Evolutionary conservation across 2,113 vertebrate genomes (phyloP).

Genomic region (Pao palembangensis): DNA sequence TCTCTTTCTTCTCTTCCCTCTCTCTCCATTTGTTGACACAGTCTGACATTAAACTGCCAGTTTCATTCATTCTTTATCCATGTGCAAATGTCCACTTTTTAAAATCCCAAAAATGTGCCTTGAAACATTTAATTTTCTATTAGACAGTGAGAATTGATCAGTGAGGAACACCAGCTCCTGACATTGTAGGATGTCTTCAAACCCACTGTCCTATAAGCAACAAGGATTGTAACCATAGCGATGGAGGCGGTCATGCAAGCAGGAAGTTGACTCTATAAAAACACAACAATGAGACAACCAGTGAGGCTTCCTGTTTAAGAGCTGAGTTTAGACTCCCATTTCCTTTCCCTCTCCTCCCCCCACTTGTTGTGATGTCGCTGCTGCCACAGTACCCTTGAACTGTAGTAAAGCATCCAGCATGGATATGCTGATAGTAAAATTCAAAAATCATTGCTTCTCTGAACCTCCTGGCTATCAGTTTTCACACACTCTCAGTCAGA

Average conservation of each 20-base stretch:
- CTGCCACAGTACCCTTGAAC: constrained; percentile 56
- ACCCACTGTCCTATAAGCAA: constrained; percentile 53
- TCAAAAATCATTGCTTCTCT: neutral
- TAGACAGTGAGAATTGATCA: neutral
- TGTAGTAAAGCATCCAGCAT: neutral
- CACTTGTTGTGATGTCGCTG: constrained; percentile 21
- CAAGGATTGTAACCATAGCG: constrained; percentile 48
- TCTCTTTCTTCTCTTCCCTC: constrained; percentile 40
- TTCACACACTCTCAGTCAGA: neutral
- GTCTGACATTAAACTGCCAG: constrained; percentile 29
- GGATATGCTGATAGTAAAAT: neutral
- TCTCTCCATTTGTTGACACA: constrained; percentile 20
- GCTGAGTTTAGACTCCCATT: constrained; percentile 70
- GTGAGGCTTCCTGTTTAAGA: constrained; percentile 71
- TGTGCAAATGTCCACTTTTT: neutral
- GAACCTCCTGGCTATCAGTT: neutral
- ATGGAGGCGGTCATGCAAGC: constrained; percentile 39
- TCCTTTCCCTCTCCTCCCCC: constrained; percentile 49
- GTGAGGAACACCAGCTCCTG: constrained; percentile 6
- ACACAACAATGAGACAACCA: constrained; percentile 71
- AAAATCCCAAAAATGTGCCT: too few relatives aligned
- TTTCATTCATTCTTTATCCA: constrained; percentile 21
- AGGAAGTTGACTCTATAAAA: constrained; percentile 74
- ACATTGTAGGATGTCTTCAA: constrained; percentile 19
- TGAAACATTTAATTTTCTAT: too few relatives aligned